Evolutionary conservation across 2,888 invertebrate species (phyloP).

Genomic region (Oscheius sp.): DNA sequence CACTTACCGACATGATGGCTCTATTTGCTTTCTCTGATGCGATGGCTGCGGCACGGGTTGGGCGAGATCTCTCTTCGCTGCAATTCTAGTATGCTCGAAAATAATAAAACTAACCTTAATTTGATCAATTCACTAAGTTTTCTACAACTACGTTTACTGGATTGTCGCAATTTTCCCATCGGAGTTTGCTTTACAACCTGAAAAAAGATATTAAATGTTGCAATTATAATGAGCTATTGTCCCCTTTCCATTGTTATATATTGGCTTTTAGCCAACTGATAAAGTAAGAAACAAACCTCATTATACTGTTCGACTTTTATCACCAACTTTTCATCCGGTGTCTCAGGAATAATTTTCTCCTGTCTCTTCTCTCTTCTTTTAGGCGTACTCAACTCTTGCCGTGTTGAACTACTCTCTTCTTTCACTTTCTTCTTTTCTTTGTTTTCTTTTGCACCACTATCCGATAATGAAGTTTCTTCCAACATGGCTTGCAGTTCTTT

Average conservation of each 20-base stretch:
- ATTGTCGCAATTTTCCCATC: constrained; percentile 45
- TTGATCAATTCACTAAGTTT: constrained; percentile 46
- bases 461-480: not conserved
- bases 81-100: not conserved
- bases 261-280: not conserved
- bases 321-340: constrained; percentile 51
- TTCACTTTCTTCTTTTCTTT: constrained; percentile 27
- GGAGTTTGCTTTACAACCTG: constrained; percentile 53
- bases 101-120: constrained; percentile 3
- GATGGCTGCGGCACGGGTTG: constrained; percentile 26
- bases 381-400: not conserved
- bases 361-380: not conserved
- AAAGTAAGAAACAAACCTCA: constrained; percentile 11
- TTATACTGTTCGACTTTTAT: not conserved
- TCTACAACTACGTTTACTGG: constrained; percentile 31
- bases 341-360: constrained; percentile 39
- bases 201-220: not conserved
- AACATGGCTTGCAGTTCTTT: constrained; percentile 7
- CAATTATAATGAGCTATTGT: not conserved
- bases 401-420: constrained; percentile 5
- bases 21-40: constrained; percentile 28
- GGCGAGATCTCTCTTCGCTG: constrained; percentile 27
- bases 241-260: not conserved
- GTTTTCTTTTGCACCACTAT: constrained; percentile 33
- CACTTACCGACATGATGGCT: constrained; percentile 28